Conservation (phyloP, 2,113 vertebrate species). For the Vombatus ursinus region DNA sequence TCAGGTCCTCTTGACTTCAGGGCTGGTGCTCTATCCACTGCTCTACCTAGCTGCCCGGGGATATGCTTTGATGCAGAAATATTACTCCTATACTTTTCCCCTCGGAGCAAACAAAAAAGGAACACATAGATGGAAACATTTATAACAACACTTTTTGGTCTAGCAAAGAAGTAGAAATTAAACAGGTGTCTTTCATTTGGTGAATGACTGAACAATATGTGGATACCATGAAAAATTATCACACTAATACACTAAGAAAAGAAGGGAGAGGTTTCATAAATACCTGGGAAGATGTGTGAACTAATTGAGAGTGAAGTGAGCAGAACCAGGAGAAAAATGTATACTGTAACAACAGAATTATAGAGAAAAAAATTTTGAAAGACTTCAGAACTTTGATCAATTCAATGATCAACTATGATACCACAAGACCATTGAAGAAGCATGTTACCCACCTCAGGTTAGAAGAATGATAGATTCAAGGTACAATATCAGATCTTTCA, state of each 20-base stretch:
- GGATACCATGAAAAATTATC: background rate
- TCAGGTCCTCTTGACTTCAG: too few relatives aligned
- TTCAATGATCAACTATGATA: background rate
- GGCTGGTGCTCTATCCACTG: too few relatives aligned
- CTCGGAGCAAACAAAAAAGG: background rate
- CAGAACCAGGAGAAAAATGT: background rate
- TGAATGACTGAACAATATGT: background rate
- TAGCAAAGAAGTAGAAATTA: background rate
- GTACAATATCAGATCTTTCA: background rate
- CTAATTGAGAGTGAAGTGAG: background rate
- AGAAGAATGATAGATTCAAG: background rate
- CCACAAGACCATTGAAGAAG: background rate
- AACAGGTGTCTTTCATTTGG: background rate
- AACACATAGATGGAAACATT: background rate
- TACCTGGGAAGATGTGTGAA: background rate
- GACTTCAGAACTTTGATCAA: background rate
- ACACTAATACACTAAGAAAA: background rate
- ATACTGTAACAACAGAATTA: background rate
- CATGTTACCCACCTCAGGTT: background rate
- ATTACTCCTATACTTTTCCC: background rate
- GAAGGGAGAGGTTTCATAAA: background rate
- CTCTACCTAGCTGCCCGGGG: too few relatives aligned
- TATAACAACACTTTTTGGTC: background rate
- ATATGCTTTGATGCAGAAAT: background rate
- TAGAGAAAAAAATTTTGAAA: background rate